Base-by-base conservation (phyloP, 2,113 vertebrate genomes). In the Lepus timidus region DNA sequence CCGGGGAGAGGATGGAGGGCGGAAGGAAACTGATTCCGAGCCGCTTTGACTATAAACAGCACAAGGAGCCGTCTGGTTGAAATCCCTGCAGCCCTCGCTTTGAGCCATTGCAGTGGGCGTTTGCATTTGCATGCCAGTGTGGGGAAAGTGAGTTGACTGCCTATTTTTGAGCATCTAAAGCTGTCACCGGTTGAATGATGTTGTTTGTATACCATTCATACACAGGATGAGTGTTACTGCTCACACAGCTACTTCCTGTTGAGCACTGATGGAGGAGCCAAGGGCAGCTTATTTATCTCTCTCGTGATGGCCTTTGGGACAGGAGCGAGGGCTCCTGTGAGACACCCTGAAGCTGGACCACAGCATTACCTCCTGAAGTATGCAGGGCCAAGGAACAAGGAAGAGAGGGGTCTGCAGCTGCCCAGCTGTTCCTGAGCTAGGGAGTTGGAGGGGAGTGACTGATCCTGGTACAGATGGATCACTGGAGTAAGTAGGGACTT, bases 101-200 rank as follows among this genome's bases (percentile, higher is more conserved):
- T 39, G 22, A 31, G 70, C 67, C 2, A 3, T 4, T 44, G 29
- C 2, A 7, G 94, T 74, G 92, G 88, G 96, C 0, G 9, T 93
- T 70, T 13, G 14, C n/a, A 79, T 92, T 55, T 90, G 80, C 61
- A 27, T 36, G 52, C 68, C 74, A 67, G 17, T 64, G 39, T 82
- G 51, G 88, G 92, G 17, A 80, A 51, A 85, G 31, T 65, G 52
- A 67, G 6, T 70, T n/a, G 55, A 22, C 82, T 76, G 61, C n/a
- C 83, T 96, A 75, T 91, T 75, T 96, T 52, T 70, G 61, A 95
- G 75, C 52, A 70, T 52, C 85, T 88, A 90, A 92, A 91, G 95
- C 94, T 95, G 90, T 91, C 61, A 33, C 61, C 6, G 0, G 27
- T 31, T 90, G 76, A 91, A 29, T 78, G 79, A 55, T 88, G 85